Conservation (phyloP, 2,797 vertebrate species). For the Macropodus opercularis region DNA sequence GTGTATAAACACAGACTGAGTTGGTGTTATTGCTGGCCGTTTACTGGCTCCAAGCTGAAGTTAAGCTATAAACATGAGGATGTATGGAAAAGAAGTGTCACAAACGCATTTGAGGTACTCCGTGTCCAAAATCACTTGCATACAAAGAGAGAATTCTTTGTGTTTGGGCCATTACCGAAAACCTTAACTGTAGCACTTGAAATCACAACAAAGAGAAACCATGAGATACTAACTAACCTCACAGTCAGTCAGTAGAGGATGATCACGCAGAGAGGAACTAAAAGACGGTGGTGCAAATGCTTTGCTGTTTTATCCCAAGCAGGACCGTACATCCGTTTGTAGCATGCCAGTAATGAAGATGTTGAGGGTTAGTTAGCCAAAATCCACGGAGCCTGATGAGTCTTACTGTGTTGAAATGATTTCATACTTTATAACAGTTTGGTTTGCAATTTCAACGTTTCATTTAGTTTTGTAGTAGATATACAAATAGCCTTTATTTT, state of each 20-base stretch:
- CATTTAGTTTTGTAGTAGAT: conserved; percentile 37
- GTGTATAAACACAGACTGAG: conserved; percentile 52
- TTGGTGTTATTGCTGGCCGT: conserved; percentile 47
- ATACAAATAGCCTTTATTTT: conserved; percentile 19
- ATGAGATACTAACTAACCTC: conserved; percentile 41
- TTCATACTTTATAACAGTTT: conserved; percentile 54
- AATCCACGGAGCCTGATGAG: conserved; percentile 14
- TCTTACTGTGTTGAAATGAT: conserved; percentile 53
- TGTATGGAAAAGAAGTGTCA: conserved; percentile 53
- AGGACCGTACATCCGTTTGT: conserved; percentile 16
- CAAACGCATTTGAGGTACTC: conserved; percentile 68
- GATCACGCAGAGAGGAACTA: conserved; percentile 1
- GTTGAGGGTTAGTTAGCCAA: conserved; percentile 12
- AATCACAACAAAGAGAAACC: conserved; percentile 66
- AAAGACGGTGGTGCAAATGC: conserved; percentile 16
- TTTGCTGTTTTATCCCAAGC: too few species aligned
- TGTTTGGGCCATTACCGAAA: conserved; percentile 55
- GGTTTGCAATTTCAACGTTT: conserved; percentile 63
- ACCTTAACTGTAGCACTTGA: conserved; percentile 81
- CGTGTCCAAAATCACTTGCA: conserved; percentile 52
- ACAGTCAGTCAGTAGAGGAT: conserved; percentile 14
- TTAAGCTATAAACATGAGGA: conserved; percentile 73
- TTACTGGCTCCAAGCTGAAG: conserved; percentile 58
- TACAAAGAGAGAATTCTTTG: too few species aligned
- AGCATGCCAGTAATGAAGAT: conserved; percentile 40